Percentiles rank a stretch among this genome's conserved stretches.
phyloP scores from a whole-genome alignment of 2,888 invertebrate species.

The Nudaria mundana region DNA sequence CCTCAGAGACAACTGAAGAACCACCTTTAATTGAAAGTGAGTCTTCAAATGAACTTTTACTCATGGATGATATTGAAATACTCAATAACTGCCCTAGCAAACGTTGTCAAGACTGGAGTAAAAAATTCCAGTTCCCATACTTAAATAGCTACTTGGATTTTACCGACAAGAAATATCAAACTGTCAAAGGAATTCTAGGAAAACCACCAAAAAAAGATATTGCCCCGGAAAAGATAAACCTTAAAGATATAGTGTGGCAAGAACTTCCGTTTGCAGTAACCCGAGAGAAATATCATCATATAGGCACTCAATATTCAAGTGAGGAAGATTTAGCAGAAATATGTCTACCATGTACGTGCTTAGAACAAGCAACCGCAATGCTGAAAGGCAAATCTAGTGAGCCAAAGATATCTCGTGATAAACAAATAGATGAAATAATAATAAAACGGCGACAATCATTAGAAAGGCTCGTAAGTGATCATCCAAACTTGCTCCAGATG shows the following conservation, averaged over 20 bases:
- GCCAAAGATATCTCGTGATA: conserved; percentile 23
- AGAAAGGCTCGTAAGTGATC: conserved; percentile 42
- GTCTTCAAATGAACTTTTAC: conserved; percentile 51
- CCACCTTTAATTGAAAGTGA: conserved; percentile 27
- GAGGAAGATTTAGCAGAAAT: conserved; percentile 47
- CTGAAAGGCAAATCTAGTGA: conserved; percentile 21
- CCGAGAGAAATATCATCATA: conserved; percentile 45
- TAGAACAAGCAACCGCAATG: conserved; percentile 17
- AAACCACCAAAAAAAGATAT: conserved; percentile 16
- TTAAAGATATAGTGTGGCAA: conserved; percentile 40
- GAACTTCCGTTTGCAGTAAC: conserved; percentile 57
- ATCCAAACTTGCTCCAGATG: conserved; percentile 60
- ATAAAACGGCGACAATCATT: conserved; percentile 50
- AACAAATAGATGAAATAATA: conserved; percentile 37
- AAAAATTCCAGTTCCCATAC: conserved; percentile 46
- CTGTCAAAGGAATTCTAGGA: conserved; percentile 51
- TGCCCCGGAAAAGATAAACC: conserved; percentile 38
- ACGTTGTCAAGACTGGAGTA: conserved; percentile 44
- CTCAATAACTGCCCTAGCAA: conserved; percentile 47
- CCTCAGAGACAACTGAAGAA: background rate
- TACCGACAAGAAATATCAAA: conserved; percentile 57
- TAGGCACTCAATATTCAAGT: conserved; percentile 64
- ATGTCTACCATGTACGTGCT: conserved; percentile 44
- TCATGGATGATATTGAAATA: conserved; percentile 48
- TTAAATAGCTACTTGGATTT: conserved; percentile 57